These are phyloP conservation scores for Agapetus fuscipes DNA, from an alignment of 2,888 invertebrate genomes.

Conservation along the genomic window DNA sequence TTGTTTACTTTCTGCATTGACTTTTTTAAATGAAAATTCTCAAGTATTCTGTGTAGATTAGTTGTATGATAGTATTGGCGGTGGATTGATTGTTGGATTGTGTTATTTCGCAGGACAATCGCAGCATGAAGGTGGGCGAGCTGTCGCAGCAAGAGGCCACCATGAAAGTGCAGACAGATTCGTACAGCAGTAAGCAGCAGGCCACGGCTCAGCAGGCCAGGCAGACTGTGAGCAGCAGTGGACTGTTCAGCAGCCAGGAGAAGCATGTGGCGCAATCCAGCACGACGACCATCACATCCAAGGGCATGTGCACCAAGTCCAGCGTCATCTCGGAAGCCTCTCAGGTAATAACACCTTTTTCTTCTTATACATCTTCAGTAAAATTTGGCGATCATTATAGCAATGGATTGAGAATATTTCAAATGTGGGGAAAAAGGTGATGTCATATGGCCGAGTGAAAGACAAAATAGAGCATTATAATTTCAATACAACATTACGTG, in stretches of 20 bases:
- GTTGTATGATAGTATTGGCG: too few relatives aligned
- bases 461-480: too few relatives aligned
- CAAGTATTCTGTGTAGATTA: too few relatives aligned
- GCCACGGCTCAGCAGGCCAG: slow-evolving; percentile 65
- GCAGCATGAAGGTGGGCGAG: slow-evolving; percentile 75
- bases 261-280: slow-evolving; percentile 75
- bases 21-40: too few relatives aligned
- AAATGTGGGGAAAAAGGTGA: too few relatives aligned
- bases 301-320: slow-evolving; percentile 59
- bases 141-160: slow-evolving; percentile 78
- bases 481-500: too few relatives aligned
- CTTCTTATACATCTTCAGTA: too few relatives aligned
- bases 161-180: slow-evolving; percentile 77
- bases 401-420: too few relatives aligned
- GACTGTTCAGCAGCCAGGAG: slow-evolving; percentile 64
- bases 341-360: slow-evolving; percentile 30
- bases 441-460: too few relatives aligned
- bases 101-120: slow-evolving; percentile 58
- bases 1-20: too few relatives aligned
- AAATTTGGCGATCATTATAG: too few relatives aligned
- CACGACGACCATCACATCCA: slow-evolving; percentile 60
- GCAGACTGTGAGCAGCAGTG: slow-evolving; percentile 69
- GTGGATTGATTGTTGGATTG: too few relatives aligned
- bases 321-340: slow-evolving; percentile 45
- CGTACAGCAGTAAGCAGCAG: slow-evolving; percentile 76